These are phyloP conservation scores for Ianthella basta DNA, from an alignment of 37 sponge, comb jelly and placozoan species.

Conservation along the genomic window DNA sequence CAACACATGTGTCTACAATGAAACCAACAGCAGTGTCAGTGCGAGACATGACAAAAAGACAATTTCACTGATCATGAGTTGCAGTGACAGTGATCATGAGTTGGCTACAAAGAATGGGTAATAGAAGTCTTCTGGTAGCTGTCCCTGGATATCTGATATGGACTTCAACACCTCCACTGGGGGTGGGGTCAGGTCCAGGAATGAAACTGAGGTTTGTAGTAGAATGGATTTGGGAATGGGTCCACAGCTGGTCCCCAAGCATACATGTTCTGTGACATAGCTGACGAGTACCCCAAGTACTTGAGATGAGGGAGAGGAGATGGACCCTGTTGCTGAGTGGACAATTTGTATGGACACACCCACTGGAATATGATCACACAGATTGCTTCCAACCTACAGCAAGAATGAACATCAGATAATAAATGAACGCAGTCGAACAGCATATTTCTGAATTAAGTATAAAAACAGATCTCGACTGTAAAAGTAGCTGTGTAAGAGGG, in stretches of 20 bases:
- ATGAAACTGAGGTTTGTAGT: slow-evolving; percentile 38
- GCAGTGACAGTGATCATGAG: too few species aligned
- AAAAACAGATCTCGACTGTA: too few species aligned
- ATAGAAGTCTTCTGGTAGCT: slow-evolving; percentile 52
- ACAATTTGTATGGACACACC: slow-evolving; percentile 14
- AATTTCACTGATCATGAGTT: too few species aligned
- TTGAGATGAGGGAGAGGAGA: slow-evolving; percentile 14
- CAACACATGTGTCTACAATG: background rate
- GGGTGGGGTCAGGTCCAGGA: slow-evolving; percentile 21
- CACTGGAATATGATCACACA: background rate
- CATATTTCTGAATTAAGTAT: too few species aligned
- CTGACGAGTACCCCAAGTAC: background rate
- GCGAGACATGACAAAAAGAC: too few species aligned
- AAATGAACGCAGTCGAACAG: too few species aligned
- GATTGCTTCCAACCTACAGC: background rate
- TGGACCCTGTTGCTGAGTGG: slow-evolving; percentile 14
- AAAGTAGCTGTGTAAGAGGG: too few species aligned
- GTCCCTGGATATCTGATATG: slow-evolving; percentile 23
- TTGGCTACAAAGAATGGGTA: slow-evolving; percentile 56
- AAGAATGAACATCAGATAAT: slow-evolving; percentile 10
- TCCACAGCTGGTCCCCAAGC: background rate
- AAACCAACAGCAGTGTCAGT: background rate
- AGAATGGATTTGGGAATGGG: background rate
- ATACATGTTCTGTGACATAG: slow-evolving; percentile 7
- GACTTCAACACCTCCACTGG: slow-evolving; percentile 34